Percentiles rank a stretch among this genome's conserved stretches.
phyloP scores from a whole-genome alignment of 2,888 invertebrate genomes.

The Lysandra coridon region DNA sequence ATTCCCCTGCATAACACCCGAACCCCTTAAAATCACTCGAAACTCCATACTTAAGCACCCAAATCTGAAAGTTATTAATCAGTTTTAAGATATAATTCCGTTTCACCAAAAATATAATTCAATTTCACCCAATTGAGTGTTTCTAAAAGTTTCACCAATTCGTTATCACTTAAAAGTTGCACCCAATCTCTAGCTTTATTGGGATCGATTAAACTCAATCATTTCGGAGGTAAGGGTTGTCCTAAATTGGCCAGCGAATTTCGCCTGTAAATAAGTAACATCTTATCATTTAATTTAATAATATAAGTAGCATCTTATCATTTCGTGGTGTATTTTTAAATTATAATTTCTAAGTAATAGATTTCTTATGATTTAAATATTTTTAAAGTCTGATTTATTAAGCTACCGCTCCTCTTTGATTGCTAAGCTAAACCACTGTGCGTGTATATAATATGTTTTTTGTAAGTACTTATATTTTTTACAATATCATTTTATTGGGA shows the following conservation, averaged over 20 bases:
- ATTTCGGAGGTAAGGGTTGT: constrained; percentile 36
- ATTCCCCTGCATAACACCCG: constrained; percentile 75
- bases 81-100: not conserved
- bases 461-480: not conserved
- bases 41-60: constrained; percentile 43
- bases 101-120: not conserved
- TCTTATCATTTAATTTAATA: not conserved
- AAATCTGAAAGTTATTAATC: not conserved
- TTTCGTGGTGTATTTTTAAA: constrained; percentile 35
- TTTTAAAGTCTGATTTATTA: too few species aligned
- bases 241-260: not conserved
- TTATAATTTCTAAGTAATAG: constrained; percentile 12
- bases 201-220: constrained; percentile 37
- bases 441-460: constrained; percentile 2
- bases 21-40: constrained; percentile 72
- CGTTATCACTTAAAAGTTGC: constrained; percentile 42
- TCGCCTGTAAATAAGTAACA: not conserved
- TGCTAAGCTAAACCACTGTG: too few species aligned
- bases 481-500: not conserved
- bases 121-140: not conserved
- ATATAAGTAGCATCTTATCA: not conserved
- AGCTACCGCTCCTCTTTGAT: too few species aligned
- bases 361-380: too few species aligned
- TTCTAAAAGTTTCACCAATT: not conserved
- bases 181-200: constrained; percentile 43